Conservation (phyloP, 2,113 vertebrate genomes). For the Mus spicilegus region DNA sequence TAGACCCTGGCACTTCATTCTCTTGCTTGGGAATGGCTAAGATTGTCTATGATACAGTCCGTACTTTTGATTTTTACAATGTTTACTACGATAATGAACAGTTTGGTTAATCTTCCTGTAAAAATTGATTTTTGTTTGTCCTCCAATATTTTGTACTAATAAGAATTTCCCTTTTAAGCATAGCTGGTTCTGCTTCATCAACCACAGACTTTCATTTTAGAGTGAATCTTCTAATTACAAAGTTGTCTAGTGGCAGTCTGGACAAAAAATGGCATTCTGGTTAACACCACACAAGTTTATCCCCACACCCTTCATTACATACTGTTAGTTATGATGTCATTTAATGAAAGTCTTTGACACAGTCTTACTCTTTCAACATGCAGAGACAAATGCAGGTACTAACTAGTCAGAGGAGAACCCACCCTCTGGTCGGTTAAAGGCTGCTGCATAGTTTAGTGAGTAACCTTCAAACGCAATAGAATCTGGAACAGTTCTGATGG, state of each 20-base stretch:
- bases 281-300: constrained; percentile 66
- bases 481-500: constrained; percentile 79
- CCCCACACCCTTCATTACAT: neutral
- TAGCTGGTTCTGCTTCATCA: constrained; percentile 58
- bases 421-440: neutral
- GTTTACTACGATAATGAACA: constrained; percentile 85
- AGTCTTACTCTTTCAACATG: neutral
- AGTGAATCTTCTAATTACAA: constrained; percentile 74
- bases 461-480: constrained; percentile 76
- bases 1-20: constrained; percentile 80
- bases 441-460: constrained; percentile 66
- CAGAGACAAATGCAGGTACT: neutral
- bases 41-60: constrained; percentile 79
- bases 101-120: constrained; percentile 82
- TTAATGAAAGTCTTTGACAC: neutral
- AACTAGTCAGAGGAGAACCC: constrained; percentile 32
- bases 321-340: neutral
- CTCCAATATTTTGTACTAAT: constrained; percentile 67
- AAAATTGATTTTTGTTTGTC: constrained; percentile 76
- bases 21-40: constrained; percentile 81
- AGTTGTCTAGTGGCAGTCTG: constrained; percentile 49
- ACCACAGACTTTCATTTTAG: constrained; percentile 61
- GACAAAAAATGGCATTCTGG: constrained; percentile 67
- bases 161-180: constrained; percentile 78
- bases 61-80: constrained; percentile 80